phyloP scores from a whole-genome alignment of 2,797 vertebrate genomes.

The Buphagus erythrorhynchus region DNA sequence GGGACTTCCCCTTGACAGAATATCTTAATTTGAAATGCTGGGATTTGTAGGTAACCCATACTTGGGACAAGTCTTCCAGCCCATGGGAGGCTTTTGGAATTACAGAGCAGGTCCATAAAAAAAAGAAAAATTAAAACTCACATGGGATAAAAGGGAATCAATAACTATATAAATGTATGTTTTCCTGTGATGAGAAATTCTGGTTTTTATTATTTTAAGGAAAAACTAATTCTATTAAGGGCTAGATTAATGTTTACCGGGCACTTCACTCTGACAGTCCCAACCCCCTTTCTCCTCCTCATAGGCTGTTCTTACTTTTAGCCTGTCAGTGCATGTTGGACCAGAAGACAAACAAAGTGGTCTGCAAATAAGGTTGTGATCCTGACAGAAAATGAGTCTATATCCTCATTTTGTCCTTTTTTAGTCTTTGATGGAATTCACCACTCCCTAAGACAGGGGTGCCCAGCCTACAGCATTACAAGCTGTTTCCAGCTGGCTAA shows the following conservation, averaged over 20 bases:
- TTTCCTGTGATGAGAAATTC: neutral
- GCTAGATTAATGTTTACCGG: neutral
- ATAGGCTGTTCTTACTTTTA: neutral
- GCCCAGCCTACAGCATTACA: neutral
- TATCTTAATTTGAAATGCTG: neutral
- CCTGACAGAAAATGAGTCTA: neutral
- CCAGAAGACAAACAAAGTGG: neutral
- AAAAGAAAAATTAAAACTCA: neutral
- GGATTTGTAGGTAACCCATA: neutral
- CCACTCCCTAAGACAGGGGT: neutral
- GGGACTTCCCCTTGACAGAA: neutral
- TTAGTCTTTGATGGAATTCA: neutral
- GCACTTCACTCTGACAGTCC: neutral
- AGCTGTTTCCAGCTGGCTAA: neutral
- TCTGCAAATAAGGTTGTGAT: neutral
- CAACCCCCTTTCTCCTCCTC: neutral
- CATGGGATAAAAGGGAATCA: neutral
- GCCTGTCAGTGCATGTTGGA: accelerated
- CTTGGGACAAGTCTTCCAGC: neutral
- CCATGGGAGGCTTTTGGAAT: neutral
- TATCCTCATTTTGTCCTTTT: neutral
- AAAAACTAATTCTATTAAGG: neutral
- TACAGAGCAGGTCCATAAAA: neutral
- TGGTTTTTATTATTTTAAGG: neutral
- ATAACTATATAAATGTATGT: neutral